Evolutionary conservation across 2,888 invertebrate genomes (phyloP), one percentile per base, ranked within the genome.

Genomic region (Masnerella sp.): DNA sequence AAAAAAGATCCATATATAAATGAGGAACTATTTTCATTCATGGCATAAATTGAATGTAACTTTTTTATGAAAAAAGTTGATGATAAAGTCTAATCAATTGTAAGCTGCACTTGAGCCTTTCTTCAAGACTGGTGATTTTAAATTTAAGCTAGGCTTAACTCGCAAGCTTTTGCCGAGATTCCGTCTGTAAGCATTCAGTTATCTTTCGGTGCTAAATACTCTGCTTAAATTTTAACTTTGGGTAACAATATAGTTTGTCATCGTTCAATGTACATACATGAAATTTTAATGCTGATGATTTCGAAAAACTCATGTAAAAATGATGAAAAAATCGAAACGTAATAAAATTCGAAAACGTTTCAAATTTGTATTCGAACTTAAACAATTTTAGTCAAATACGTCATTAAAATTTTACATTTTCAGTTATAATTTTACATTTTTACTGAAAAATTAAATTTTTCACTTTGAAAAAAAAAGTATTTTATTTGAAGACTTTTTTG

Each of bases 91-190:
- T 73, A 73, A 73, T 68, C 67, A 73, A 73, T 62, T 52, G 73
- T 73, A 73, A 73, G 72, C 72, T 38, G 58, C 34, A 67, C 72
- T 67, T 73, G 61, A 73, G 67, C 67, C 56, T 61, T 65, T 73
- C 72, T 73, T 73, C 72, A 67, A 64, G 58, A 71, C 71, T 64
- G 62, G 58, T 67, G 72, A 73, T 73, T 73, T 73, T 73, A 61
- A 73, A 73, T 73, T 73, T 73, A 73, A 73, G 68, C 73, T 68
- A 38, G 51, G 73, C 73, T 73, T 73, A 73, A 73, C 62, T 67
- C 45, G 62, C 68, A 73, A 73, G 68, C 73, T 34, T 68, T 68
- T 45, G 68, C 64, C 45, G 73, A 68, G 73, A 68, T 73, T 73
- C 67, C 43, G 67, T 62, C 73, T 73, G 49, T 56, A 67, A 73